Evolutionary conservation across 2,888 invertebrate genomes (phyloP).

Genomic region (Syrista parreyssii): DNA sequence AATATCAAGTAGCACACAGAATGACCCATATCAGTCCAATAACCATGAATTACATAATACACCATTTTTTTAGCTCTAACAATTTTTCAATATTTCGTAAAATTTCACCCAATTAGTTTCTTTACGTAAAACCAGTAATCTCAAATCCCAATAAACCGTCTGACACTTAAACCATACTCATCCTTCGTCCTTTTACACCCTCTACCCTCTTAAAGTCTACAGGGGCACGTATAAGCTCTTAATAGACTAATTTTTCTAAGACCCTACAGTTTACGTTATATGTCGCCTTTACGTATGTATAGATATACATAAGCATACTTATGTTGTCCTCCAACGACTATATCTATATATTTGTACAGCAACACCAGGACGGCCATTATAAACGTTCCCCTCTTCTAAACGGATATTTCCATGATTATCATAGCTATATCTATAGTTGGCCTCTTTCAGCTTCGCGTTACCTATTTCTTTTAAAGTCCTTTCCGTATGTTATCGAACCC

Average conservation of each 20-base stretch:
- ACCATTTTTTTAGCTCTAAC: neutral
- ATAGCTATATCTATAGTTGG: conserved; percentile 36
- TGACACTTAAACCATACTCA: neutral
- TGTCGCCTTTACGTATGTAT: neutral
- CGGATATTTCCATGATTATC: conserved; percentile 51
- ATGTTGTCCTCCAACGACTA: neutral
- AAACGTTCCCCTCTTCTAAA: conserved; percentile 32
- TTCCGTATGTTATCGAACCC: neutral
- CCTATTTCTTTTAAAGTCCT: neutral
- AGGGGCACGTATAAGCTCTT: conserved; percentile 20
- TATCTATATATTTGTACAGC: neutral
- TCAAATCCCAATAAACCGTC: neutral
- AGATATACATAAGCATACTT: neutral
- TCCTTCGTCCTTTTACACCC: neutral
- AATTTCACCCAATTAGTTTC: neutral
- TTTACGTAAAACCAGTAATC: neutral
- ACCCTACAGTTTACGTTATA: conserved; percentile 5
- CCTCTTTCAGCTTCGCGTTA: neutral
- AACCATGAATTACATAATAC: neutral
- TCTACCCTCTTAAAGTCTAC: neutral
- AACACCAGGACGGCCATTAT: conserved; percentile 16
- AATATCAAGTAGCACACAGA: neutral
- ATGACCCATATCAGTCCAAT: neutral
- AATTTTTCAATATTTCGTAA: neutral
- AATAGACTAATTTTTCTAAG: conserved; percentile 23